Base-by-base conservation (phyloP, 30 jellyfish, hydroid and myxozoan genomes). In the Rhopilema esculentum region DNA sequence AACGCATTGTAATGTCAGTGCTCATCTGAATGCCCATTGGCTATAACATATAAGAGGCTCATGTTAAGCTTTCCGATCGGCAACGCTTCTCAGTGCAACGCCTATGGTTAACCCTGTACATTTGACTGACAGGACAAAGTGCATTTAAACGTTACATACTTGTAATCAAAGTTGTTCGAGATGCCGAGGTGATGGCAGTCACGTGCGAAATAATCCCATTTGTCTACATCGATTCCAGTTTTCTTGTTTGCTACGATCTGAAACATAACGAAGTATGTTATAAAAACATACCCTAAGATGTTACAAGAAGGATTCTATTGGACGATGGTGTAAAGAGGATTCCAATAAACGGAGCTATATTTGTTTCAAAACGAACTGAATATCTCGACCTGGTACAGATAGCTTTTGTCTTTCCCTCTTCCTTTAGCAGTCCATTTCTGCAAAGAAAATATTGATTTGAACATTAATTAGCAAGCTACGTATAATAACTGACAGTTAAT, bases 161-260 rank as follows among this genome's bases (percentile, higher is more conserved):
- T 91, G 87, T 73, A 83, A 72, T 93, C 98, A 67, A 93, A 93
- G 53, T 80, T 81, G 66, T 93, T 87, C n/a, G 90, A 73, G 15
- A 93, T 93, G 17, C 98, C 98, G 29, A 89, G 89, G 69, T 89
- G 90, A 57, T 88, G 86, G 26, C 96, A 77, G 80, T 96, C 99
- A 28, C 99, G 71, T 30, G 96, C 97, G 88, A 96, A 90, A 66
- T 96, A 96, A 91, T 96, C 99, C 88, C 89, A 83, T 52, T 96
- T 96, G 65, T 96, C 99, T 53, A 84, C 90, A 91, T 96, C 99
- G 19, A 96, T 80, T 17, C 99, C 99, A 75, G 97, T 84, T 23
- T 75, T 66, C 87, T 96, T 91, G 80, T 96, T 96, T 27, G 99
- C 92, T 23, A 96, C 99, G 21, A 96, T 91, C 96, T 95, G 51